Percentiles rank a stretch among this genome's conserved stretches.
Conservation (phyloP, 2,888 invertebrate species). For the Drosophila seclusa region DNA sequence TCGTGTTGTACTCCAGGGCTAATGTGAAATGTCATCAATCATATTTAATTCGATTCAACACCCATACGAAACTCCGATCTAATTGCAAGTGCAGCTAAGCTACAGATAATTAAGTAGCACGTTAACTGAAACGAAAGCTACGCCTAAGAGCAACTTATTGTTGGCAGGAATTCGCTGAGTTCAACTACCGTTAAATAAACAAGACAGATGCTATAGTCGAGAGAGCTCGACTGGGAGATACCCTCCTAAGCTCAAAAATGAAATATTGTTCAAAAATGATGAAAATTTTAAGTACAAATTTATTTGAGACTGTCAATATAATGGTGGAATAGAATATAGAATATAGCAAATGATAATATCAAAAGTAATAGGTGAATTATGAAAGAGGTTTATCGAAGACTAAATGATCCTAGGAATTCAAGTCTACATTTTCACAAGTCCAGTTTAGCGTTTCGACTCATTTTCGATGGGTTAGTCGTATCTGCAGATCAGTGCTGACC, state of each 20-base stretch:
- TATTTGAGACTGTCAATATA: no score
- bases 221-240: not conserved
- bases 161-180: not conserved
- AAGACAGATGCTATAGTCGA: not conserved
- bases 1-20: not conserved
- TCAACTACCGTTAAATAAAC: not conserved
- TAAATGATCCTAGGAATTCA: not conserved
- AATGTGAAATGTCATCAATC: conserved; percentile 11
- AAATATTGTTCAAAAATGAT: not conserved
- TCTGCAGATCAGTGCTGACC: not conserved
- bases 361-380: not conserved
- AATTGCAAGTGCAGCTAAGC: not conserved
- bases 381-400: not conserved
- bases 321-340: no score
- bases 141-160: not conserved
- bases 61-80: not conserved
- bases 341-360: not conserved
- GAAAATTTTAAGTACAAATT: not conserved
- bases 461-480: not conserved
- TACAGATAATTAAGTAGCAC: not conserved
- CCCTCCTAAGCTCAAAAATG: not conserved
- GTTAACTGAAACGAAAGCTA: not conserved
- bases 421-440: not conserved
- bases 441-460: not conserved
- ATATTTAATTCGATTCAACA: conserved; percentile 3